Percentiles rank a stretch among this genome's conserved stretches.
Evolutionary conservation across 2,797 vertebrate species (phyloP).

Genomic region (Rhadinocentrus ornatus): DNA sequence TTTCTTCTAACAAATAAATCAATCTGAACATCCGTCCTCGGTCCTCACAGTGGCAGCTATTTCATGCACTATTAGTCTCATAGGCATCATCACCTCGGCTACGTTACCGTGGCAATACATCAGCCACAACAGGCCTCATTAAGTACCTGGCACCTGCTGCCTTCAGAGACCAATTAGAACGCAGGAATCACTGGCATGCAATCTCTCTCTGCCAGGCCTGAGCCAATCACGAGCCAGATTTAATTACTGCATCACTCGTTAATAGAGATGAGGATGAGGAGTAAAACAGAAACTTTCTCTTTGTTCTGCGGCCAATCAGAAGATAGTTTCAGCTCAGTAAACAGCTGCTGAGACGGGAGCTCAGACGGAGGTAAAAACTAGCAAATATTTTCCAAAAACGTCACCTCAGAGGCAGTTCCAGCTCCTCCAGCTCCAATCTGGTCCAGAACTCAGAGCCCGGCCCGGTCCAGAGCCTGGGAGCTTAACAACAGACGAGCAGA

Average conservation of each 20-base stretch:
- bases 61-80: constrained; percentile 57
- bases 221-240: constrained; percentile 59
- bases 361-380: too few relatives aligned
- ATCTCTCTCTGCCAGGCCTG: constrained; percentile 64
- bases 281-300: neutral
- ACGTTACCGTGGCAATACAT: constrained; percentile 67
- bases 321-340: too few relatives aligned
- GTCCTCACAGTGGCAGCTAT: constrained; percentile 20
- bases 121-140: constrained; percentile 79
- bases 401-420: too few relatives aligned
- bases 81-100: constrained; percentile 27
- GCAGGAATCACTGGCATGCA: constrained; percentile 50
- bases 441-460: too few relatives aligned
- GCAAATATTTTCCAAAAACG: too few relatives aligned
- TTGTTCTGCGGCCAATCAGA: too few relatives aligned
- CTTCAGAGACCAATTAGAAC: constrained; percentile 77
- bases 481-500: too few relatives aligned
- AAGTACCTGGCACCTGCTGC: constrained; percentile 75
- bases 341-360: too few relatives aligned
- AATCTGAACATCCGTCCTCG: constrained; percentile 22
- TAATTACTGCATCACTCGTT: constrained; percentile 43
- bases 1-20: constrained; percentile 26
- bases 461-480: too few relatives aligned
- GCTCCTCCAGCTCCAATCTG: neutral
- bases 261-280: constrained; percentile 15